Evolutionary conservation across 64 coral and sea anemone genomes (phyloP), one percentile per base, ranked within the genome.

Genomic region (Platygyra sinensis): DNA sequence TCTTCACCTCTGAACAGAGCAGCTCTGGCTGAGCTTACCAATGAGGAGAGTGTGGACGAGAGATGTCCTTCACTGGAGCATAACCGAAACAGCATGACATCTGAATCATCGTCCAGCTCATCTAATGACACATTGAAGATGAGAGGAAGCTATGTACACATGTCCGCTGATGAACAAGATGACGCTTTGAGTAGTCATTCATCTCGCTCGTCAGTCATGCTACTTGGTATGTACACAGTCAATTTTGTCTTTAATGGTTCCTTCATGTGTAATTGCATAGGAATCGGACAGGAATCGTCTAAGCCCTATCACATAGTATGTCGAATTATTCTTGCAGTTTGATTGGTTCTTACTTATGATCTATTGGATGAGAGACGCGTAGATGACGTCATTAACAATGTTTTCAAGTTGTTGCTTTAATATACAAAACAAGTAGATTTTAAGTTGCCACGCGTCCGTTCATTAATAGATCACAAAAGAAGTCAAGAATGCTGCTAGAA

Each of bases 31-130:
- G 74, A 92, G 8, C 62, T 92, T 10, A 92, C 90, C 32, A 92
- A 92, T 30, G 90, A 92, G 49, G 90, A 92, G 60, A 92, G 90
- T 62, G 90, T 92, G 1, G 90, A 92, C 60, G 90, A 92, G 12
- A 92, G 86, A 36, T 92, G 83, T 60, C 82, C 80, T 2, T 76
- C 82, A 11, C 10, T 29, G 5, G 81, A 85, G 33, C 62, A 62
- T 0, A 87, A 84, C 60, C 73, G 76, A 9, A 87, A 84, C 39
- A 91, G 89, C 60, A 33, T 91, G 33, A 91, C 82, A 2, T 87
- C 74, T 28, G 90, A 84, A 10, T 87, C 82, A 38, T 92, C 90
- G 4, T 87, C 82, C 29, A 87, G 82, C 20, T 88, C 86, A 60
- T 92, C 90, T 13, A 92, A 86, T 33, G 90, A 92, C 55, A 92